Percentiles rank a stretch among this genome's conserved stretches.
phyloP scores from a whole-genome alignment of 2,113 vertebrate genomes.

The Brachyistius frenatus region DNA sequence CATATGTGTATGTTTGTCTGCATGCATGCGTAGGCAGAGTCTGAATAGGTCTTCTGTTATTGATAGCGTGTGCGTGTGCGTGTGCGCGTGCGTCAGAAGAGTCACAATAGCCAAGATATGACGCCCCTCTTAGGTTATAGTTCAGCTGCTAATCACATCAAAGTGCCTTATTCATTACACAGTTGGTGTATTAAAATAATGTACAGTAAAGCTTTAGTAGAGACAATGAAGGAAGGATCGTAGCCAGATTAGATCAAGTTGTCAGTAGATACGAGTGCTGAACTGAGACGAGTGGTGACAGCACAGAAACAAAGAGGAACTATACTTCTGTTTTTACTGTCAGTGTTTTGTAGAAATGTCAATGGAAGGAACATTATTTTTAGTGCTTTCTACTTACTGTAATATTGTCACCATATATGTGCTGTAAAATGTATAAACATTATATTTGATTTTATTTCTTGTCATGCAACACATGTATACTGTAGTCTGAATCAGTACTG shows the following conservation, averaged over 20 bases:
- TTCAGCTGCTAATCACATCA: constrained; percentile 72
- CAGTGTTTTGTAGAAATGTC: constrained; percentile 48
- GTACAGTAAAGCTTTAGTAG: constrained; percentile 55
- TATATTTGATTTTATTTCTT: constrained; percentile 35
- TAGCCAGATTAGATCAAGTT: constrained; percentile 39
- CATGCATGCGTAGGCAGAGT: neutral
- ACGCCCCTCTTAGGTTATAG: constrained; percentile 57
- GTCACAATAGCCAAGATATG: constrained; percentile 40
- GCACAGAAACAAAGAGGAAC: constrained; percentile 35
- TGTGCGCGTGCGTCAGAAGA: neutral
- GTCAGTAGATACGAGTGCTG: constrained; percentile 37
- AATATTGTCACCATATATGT: constrained; percentile 39
- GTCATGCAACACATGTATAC: constrained; percentile 47
- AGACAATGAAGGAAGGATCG: constrained; percentile 27
- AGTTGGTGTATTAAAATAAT: constrained; percentile 45
- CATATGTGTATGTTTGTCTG: constrained; percentile 17
- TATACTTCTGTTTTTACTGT: constrained; percentile 34
- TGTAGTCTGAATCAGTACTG: constrained; percentile 32
- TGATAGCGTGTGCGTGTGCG: neutral
- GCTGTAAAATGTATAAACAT: constrained; percentile 51
- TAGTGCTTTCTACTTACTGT: constrained; percentile 39
- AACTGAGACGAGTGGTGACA: constrained; percentile 35
- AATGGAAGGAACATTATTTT: constrained; percentile 9
- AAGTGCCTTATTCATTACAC: constrained; percentile 78
- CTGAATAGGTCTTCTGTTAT: neutral